Evolutionary conservation across 2,888 invertebrate species (phyloP).

Genomic region (Xestia sexstrigata): DNA sequence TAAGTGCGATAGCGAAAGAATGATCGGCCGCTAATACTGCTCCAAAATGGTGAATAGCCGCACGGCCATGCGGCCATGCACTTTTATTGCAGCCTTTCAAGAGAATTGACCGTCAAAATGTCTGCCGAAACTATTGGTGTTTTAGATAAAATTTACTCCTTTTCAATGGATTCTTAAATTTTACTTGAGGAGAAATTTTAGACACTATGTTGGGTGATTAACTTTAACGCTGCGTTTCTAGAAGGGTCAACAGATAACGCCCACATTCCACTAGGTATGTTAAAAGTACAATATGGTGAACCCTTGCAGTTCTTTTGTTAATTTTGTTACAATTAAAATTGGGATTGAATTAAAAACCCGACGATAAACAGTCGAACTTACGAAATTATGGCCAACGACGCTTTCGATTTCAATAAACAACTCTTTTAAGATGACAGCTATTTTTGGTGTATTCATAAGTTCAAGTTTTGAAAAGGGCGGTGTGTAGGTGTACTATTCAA

Average conservation of each 20-base stretch:
- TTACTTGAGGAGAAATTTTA: background rate
- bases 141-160: conserved; percentile 43
- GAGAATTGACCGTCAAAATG: conserved; percentile 62
- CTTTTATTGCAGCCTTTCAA: conserved; percentile 72
- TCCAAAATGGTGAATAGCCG: conserved; percentile 68
- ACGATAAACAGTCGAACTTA: background rate
- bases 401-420: background rate
- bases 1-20: conserved; percentile 76
- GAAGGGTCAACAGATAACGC: background rate
- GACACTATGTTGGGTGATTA: background rate
- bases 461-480: background rate
- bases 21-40: conserved; percentile 77
- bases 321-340: background rate
- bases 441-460: background rate
- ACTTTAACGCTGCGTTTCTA: background rate
- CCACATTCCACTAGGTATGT: background rate
- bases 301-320: background rate
- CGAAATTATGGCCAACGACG: background rate
- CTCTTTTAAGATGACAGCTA: background rate
- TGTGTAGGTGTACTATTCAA: background rate
- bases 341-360: background rate
- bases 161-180: conserved; percentile 24
- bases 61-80: conserved; percentile 68
- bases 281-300: background rate
- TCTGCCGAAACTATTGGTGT: conserved; percentile 49